Evolutionary conservation across 2,797 vertebrate genomes (phyloP).

Genomic region (Coluber constrictor): DNA sequence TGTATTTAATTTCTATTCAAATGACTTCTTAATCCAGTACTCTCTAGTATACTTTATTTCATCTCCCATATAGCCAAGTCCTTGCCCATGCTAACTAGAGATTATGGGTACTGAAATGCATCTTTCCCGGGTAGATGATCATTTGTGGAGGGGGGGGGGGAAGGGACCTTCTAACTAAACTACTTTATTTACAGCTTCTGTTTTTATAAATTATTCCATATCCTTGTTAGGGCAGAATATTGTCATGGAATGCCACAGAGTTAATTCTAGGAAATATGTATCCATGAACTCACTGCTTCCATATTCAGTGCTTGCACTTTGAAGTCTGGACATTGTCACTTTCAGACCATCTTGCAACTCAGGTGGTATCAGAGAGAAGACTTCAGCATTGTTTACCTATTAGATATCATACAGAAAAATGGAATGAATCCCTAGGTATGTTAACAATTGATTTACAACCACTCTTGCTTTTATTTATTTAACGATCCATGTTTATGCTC

Average conservation of each 20-base stretch:
- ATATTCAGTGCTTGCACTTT: slow-evolving; percentile 75
- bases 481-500: neutral
- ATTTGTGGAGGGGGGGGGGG: rapidly evolving
- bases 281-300: slow-evolving; percentile 79
- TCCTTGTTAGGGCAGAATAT: neutral
- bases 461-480: neutral
- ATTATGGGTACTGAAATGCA: neutral
- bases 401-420: slow-evolving; percentile 20
- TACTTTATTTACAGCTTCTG: neutral
- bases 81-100: neutral
- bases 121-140: neutral
- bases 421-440: neutral
- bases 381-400: slow-evolving; percentile 77
- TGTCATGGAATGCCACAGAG: neutral
- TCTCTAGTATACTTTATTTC: neutral
- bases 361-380: slow-evolving; percentile 71
- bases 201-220: neutral
- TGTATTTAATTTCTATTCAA: neutral
- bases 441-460: neutral
- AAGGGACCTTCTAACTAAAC: neutral
- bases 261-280: neutral
- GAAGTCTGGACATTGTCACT: slow-evolving; percentile 72
- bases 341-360: slow-evolving; percentile 73
- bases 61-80: neutral
- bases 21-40: neutral